phyloP scores from a whole-genome alignment of 2,888 invertebrate species.

The Ypsolopha scabrella region DNA sequence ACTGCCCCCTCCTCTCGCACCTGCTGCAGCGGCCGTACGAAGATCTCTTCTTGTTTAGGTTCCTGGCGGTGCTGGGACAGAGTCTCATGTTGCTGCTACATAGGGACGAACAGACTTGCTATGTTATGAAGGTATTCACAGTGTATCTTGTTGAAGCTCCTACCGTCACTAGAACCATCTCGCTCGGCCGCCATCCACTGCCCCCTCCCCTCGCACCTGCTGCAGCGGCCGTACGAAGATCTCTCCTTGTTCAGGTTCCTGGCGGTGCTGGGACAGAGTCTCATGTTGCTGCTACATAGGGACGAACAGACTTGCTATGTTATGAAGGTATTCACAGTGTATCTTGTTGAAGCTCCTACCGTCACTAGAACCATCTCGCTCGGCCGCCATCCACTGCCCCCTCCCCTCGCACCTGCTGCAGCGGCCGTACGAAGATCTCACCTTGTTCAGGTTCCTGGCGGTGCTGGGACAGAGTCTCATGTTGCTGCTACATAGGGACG shows the following conservation, averaged over 20 bases:
- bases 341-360: no score
- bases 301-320: slow-evolving; percentile 53
- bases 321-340: slow-evolving; percentile 50
- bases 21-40: slow-evolving; percentile 54
- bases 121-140: slow-evolving; percentile 59
- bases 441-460: slow-evolving; percentile 69
- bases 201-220: slow-evolving; percentile 36
- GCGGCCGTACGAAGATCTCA: slow-evolving; percentile 59
- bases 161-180: no score
- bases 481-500: slow-evolving; percentile 65
- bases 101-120: slow-evolving; percentile 46
- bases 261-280: slow-evolving; percentile 56
- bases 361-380: slow-evolving; percentile 5
- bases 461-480: slow-evolving; percentile 60
- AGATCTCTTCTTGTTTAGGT: slow-evolving; percentile 68
- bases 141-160: no score
- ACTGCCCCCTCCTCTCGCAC: slow-evolving; percentile 28
- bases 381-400: slow-evolving; percentile 17
- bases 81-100: slow-evolving; percentile 72
- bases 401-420: slow-evolving; percentile 45
- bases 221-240: slow-evolving; percentile 58
- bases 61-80: slow-evolving; percentile 61
- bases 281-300: slow-evolving; percentile 70
- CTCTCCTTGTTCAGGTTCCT: slow-evolving; percentile 69
- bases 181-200: slow-evolving; percentile 15